Percentiles rank a stretch among this genome's conserved stretches.
Evolutionary conservation across 2,797 vertebrate genomes (phyloP).

Genomic region (Hypotaenidia philippensis): DNA sequence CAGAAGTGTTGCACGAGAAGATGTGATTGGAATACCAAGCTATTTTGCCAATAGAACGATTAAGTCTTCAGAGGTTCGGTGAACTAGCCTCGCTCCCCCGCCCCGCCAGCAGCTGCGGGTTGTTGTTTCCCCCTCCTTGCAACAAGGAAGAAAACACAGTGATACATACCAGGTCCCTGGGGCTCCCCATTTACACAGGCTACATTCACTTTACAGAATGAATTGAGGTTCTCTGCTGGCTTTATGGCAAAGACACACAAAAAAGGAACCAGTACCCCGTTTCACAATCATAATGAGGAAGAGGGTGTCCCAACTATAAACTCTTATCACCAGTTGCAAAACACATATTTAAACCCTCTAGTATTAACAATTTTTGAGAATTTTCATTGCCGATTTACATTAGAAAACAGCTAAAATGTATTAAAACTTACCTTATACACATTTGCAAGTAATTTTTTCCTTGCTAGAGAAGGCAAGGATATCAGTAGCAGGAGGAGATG

Average conservation of each 20-base stretch:
- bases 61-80: neutral
- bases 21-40: rapidly evolving
- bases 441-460: neutral
- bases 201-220: neutral
- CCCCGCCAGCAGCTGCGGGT: too few relatives aligned
- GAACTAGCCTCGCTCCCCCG: neutral
- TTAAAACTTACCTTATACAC: neutral
- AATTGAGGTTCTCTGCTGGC: neutral
- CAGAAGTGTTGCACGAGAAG: rapidly evolving
- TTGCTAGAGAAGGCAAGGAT: neutral
- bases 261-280: neutral
- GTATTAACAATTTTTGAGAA: neutral
- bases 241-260: neutral
- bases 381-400: neutral
- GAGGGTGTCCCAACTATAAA: neutral
- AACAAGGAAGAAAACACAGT: rapidly evolving
- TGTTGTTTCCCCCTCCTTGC: neutral
- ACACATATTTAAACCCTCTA: neutral
- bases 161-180: rapidly evolving
- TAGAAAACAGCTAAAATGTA: neutral
- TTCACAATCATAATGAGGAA: neutral
- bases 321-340: neutral
- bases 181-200: neutral
- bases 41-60: neutral
- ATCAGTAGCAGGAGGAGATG: rapidly evolving